Evolutionary conservation across 2,113 vertebrate species (phyloP).

Genomic region (Tiliqua scincoides): DNA sequence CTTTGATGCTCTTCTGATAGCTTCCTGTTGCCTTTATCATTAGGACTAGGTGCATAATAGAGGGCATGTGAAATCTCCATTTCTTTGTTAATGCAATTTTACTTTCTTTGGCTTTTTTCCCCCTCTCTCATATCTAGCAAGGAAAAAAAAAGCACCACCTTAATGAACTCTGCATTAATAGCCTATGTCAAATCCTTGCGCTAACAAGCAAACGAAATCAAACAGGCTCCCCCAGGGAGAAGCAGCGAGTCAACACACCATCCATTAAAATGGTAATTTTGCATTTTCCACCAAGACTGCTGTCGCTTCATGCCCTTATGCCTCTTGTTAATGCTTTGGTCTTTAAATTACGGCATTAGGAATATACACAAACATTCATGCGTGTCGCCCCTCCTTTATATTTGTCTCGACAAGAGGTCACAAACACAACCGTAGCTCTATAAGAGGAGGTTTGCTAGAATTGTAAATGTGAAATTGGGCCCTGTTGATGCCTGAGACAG

Average conservation of each 20-base stretch:
- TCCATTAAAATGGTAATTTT: constrained; percentile 58
- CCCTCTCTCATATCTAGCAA: not conserved
- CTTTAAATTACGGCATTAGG: constrained; percentile 49
- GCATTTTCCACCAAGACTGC: constrained; percentile 50
- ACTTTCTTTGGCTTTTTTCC: not conserved
- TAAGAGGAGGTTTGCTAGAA: not conserved
- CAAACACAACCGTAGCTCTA: not conserved
- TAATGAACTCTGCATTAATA: constrained; percentile 58
- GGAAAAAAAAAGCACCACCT: not conserved
- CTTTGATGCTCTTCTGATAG: constrained; percentile 20
- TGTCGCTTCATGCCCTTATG: constrained; percentile 47
- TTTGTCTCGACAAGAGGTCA: not conserved
- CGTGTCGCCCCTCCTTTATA: not conserved
- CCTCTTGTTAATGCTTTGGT: constrained; percentile 42
- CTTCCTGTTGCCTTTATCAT: not conserved
- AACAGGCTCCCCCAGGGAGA: constrained; percentile 33
- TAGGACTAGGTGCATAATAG: constrained; percentile 15
- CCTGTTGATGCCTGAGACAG: not conserved
- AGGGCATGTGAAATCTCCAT: not conserved
- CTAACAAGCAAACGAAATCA: constrained; percentile 59
- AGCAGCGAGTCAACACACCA: constrained; percentile 39
- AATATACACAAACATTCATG: constrained; percentile 6
- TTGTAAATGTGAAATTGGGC: not conserved
- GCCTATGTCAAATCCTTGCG: constrained; percentile 53
- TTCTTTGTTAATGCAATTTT: constrained; percentile 34